Conservation (phyloP, 2,888 invertebrate species). For the Thera obeliscata region DNA sequence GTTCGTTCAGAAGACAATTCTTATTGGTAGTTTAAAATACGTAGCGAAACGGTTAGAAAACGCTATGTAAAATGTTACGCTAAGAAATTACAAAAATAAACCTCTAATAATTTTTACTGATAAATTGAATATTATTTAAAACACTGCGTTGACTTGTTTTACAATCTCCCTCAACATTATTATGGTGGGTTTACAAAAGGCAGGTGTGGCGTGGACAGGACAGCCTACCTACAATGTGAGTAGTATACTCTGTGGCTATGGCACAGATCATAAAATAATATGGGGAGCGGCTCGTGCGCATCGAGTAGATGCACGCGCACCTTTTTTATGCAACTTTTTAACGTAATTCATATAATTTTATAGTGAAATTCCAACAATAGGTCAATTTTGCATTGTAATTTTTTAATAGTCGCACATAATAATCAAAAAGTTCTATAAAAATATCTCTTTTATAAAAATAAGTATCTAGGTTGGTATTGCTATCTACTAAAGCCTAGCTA, state of each 20-base stretch:
- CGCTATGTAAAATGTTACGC: too few relatives aligned
- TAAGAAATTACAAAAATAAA: too few relatives aligned
- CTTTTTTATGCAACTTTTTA: constrained; percentile 40
- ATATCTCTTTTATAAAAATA: constrained; percentile 1
- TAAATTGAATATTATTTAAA: neutral
- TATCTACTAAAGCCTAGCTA: neutral
- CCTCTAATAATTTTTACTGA: too few relatives aligned
- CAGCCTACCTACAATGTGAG: constrained; percentile 10
- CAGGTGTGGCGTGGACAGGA: constrained; percentile 51
- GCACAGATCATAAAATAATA: neutral
- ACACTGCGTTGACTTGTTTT: neutral
- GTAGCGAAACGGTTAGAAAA: too few relatives aligned
- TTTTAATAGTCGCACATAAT: constrained; percentile 16
- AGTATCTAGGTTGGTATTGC: too few relatives aligned
- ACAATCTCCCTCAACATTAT: neutral
- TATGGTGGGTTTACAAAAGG: constrained; percentile 40
- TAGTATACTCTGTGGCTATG: constrained; percentile 6
- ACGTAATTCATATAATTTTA: constrained; percentile 32
- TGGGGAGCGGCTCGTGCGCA: constrained; percentile 51
- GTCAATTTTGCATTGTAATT: constrained; percentile 24
- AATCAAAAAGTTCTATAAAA: constrained; percentile 6
- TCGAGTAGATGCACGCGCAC: constrained; percentile 42
- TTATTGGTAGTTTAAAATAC: too few relatives aligned
- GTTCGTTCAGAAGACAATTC: too few relatives aligned
- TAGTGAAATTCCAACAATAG: constrained; percentile 28